Evolutionary conservation across 2,797 vertebrate genomes (phyloP).

Genomic region (Ispidina picta): DNA sequence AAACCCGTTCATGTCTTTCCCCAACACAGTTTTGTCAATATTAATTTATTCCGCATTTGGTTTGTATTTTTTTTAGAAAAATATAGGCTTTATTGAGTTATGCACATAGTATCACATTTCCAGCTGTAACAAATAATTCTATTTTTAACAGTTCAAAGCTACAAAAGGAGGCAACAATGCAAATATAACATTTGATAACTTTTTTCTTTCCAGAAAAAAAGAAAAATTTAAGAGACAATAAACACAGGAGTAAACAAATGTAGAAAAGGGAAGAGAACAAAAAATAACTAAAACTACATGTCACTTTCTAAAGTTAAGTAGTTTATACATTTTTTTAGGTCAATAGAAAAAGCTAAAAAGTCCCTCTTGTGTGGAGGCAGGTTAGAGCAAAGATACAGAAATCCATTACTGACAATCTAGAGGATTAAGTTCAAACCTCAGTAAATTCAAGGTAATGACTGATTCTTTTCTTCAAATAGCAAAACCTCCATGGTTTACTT

Average conservation of each 20-base stretch:
- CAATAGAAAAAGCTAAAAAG: background rate
- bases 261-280: background rate
- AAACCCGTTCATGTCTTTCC: background rate
- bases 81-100: slow-evolving; percentile 54
- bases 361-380: background rate
- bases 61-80: slow-evolving; percentile 30
- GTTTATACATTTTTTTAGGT: background rate
- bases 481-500: background rate
- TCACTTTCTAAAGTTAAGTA: background rate
- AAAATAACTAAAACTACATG: background rate
- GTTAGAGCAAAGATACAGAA: background rate
- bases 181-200: slow-evolving; percentile 6
- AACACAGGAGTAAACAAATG: background rate
- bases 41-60: slow-evolving; percentile 23
- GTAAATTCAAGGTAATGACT: slow-evolving; percentile 21
- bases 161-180: slow-evolving; percentile 4
- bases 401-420: background rate
- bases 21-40: background rate
- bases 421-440: slow-evolving; percentile 23
- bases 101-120: slow-evolving; percentile 37
- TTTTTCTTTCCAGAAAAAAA: slow-evolving; percentile 8
- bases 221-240: background rate
- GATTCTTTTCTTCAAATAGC: background rate
- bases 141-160: slow-evolving; percentile 41
- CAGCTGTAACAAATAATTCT: slow-evolving; percentile 25